These are phyloP conservation scores for Leistus spinibarbis DNA, from an alignment of 2,888 invertebrate species.

Conservation along the genomic window DNA sequence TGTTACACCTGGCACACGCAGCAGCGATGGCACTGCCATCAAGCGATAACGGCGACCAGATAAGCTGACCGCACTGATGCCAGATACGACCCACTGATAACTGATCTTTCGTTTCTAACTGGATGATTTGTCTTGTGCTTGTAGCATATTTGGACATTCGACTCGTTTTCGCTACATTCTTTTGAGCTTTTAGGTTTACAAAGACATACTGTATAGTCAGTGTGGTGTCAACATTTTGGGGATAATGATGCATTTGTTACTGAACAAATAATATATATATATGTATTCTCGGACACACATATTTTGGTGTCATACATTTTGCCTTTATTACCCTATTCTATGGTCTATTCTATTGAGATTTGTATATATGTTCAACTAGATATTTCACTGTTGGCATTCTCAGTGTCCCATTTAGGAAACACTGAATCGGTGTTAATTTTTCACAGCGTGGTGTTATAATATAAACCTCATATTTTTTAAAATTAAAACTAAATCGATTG, in stretches of 20 bases:
- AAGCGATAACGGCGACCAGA: slow-evolving; percentile 30
- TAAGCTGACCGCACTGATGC: slow-evolving; percentile 33
- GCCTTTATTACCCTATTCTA: too few species aligned
- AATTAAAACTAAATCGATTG: too few species aligned
- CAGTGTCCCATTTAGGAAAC: too few species aligned
- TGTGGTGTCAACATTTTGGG: background rate
- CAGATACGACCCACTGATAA: slow-evolving; percentile 29
- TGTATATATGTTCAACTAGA: too few species aligned
- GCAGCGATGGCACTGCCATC: background rate
- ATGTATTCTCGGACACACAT: background rate
- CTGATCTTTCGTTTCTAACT: slow-evolving; percentile 20
- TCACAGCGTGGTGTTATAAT: too few species aligned
- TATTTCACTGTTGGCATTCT: too few species aligned
- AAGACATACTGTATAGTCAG: background rate
- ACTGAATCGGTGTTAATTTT: too few species aligned
- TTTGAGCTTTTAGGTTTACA: background rate
- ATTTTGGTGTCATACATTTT: background rate
- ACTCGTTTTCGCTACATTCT: background rate
- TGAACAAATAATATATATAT: background rate
- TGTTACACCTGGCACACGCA: slow-evolving; percentile 45
- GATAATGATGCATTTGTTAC: slow-evolving; percentile 2
- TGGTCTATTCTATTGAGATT: too few species aligned
- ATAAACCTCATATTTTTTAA: too few species aligned
- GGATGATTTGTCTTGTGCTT: slow-evolving; percentile 22
- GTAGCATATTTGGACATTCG: slow-evolving; percentile 34